Base-by-base conservation (phyloP, 2,113 vertebrate species). In the Pipa parva region DNA sequence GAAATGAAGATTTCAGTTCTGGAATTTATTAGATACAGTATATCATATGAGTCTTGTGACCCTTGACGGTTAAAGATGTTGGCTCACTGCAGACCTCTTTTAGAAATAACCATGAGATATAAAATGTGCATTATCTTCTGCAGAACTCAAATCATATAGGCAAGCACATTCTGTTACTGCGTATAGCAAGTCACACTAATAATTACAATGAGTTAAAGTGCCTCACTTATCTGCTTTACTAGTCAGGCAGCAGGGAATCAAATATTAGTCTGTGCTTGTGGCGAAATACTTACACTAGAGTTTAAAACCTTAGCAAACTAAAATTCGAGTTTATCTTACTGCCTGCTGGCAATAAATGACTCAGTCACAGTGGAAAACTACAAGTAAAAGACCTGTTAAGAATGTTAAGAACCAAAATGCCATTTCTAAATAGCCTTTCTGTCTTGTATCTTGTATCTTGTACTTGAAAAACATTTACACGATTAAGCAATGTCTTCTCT, bases 281-380 rank as follows among this genome's bases (percentile, higher is more conserved):
- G 36, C 26, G 39, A 28, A 64, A 45, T 64, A 56, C 63, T 64
- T 55, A 55, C 50, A 55, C 33, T 55, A 55, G 50, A 52, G 50
- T 64, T 55, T 64, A 55, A 64, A 37, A 64, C 63, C 50, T 31
- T 42, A 39, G 50, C 21, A 56, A 64, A 64, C 63, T 29, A 64
- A 50, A 64, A 45, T 64, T 64, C 36, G 29, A 64, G 50, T 64
- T 64, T 64, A 64, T 64, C 63, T 64, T 31, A 10, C 25, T 55
- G 50, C 50, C 63, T 55, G 63, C 51, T 64, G 63, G 50, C 63
- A 64, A 54, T 55, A 55, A 55, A 45, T 55, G 63, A 64, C 45
- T 64, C 33, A 55, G 62, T 54, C 62, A 55, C 63, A 64, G 63
- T 56, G n/a, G 63, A 55, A 55, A 25, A 33, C 63, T 55, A 42